Evolutionary conservation across 2,888 invertebrate species (phyloP), one percentile per base, ranked within the genome.

Genomic region (Gortyna flavago): DNA sequence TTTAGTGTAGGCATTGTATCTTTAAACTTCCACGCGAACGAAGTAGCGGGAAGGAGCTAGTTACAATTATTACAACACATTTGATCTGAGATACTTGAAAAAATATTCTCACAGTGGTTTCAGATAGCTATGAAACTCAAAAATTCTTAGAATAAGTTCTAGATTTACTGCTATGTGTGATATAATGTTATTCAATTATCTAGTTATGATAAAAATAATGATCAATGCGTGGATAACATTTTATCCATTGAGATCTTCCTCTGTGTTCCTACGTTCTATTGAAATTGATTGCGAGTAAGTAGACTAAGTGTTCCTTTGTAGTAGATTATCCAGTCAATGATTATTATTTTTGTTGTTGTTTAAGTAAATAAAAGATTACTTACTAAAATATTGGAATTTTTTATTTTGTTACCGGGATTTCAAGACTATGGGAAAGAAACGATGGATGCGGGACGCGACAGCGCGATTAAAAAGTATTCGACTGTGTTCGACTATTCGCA

Each of bases 111-210:
- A 35, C 32, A 35, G 3, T 21, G 75, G 66, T 72, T 66, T 66
- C 48, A 73, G 66, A 25, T 71, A 72, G 76, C 87, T 81, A 81
- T 72, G 67, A 79, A 83, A 84, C 81, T 81, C 75, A 29, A 59
- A 64, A 72, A 35, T 51, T 51, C 32, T 79, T 74, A 76, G 65
- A 25, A 76, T 88, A 85, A 88, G 80, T 81, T 41, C 69, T 87
- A 89, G 85, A 75, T 87, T 83, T 77, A 87, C 72, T 85, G 81
- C 86, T 89, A 86, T 84, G 88, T 88, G 89, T 89, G 89, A 89
- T 88, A 89, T 89, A 89, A 85, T 83, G 79, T 85, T 86, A 88
- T 87, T 87, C 79, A 87, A 86, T 85, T 84, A 81, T 73, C 51
- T 87, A 86, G 84, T 81, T 77, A 84, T 68, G 74, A 82, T 82